These are phyloP conservation scores for Cercocebus atys DNA, from an alignment of 2,113 vertebrate genomes.

Conservation along the genomic window DNA sequence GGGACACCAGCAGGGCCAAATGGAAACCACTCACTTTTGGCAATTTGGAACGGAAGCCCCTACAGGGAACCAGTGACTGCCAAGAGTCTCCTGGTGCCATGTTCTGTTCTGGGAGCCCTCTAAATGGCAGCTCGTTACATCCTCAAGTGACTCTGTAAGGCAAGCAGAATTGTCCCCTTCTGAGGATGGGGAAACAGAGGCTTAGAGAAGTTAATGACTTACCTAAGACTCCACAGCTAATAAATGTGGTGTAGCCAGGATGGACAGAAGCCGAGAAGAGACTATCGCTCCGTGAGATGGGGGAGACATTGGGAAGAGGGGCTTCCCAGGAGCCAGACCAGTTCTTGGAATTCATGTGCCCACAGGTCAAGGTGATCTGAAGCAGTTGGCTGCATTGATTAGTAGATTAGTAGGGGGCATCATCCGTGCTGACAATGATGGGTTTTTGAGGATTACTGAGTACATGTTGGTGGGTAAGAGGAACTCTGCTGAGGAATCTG, in stretches of 20 bases:
- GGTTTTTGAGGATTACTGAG: background rate
- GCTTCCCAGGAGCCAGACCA: accelerated
- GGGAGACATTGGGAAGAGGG: accelerated
- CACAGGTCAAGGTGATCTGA: background rate
- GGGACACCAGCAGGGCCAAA: background rate
- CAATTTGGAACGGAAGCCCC: background rate
- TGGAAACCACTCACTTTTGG: background rate
- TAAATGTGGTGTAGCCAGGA: accelerated
- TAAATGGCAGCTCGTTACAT: background rate
- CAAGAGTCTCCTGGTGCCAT: background rate
- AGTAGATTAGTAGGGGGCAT: background rate
- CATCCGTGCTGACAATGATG: accelerated
- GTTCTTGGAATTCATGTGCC: background rate
- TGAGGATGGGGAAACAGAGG: background rate
- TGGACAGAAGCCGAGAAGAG: background rate
- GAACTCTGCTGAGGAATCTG: background rate
- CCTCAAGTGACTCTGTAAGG: background rate
- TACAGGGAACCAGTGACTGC: too few relatives aligned
- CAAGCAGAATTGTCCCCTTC: background rate
- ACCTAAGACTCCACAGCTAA: background rate
- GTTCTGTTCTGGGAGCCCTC: background rate
- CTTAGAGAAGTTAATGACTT: background rate
- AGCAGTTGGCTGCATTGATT: background rate
- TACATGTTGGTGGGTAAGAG: background rate
- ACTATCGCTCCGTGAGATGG: background rate